These are phyloP conservation scores for Gisinianus flammeolus DNA, from an alignment of 2,888 invertebrate species.

Conservation along the genomic window DNA sequence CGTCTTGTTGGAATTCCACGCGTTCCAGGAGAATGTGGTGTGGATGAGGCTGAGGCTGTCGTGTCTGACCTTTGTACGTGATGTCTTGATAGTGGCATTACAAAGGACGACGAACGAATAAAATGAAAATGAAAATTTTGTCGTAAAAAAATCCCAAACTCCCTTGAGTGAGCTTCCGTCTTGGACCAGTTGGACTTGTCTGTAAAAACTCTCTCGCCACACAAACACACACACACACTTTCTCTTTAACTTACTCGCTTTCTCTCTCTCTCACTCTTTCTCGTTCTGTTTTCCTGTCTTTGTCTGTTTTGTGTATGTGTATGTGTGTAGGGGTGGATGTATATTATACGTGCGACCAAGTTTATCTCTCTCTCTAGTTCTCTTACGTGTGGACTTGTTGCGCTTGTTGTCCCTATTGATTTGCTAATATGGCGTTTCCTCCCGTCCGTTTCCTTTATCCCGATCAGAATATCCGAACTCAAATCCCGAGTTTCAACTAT, in stretches of 20 bases:
- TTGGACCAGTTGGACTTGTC: too few relatives aligned
- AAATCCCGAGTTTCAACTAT: background rate
- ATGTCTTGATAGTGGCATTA: conserved; percentile 44
- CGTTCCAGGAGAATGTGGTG: conserved; percentile 38
- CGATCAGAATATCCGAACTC: background rate
- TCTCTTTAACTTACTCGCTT: background rate
- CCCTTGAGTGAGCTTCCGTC: background rate
- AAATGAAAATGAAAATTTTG: background rate
- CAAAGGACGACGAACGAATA: background rate
- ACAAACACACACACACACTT: background rate
- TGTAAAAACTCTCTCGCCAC: too few relatives aligned
- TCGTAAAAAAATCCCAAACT: conserved; percentile 1
- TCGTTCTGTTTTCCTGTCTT: too few relatives aligned
- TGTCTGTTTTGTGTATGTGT: background rate
- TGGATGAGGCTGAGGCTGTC: conserved; percentile 46
- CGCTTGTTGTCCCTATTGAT: conserved; percentile 24
- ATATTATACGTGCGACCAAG: too few relatives aligned
- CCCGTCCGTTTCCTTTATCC: background rate
- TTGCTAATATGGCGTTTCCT: conserved; percentile 35
- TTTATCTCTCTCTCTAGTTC: too few relatives aligned
- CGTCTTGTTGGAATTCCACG: conserved; percentile 44
- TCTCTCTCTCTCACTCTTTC: background rate
- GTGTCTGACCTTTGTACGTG: conserved; percentile 52
- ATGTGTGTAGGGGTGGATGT: background rate
- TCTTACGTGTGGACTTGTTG: conserved; percentile 6